These are phyloP conservation scores for Thalpophila matura DNA, from an alignment of 2,888 invertebrate species.

Conservation along the genomic window DNA sequence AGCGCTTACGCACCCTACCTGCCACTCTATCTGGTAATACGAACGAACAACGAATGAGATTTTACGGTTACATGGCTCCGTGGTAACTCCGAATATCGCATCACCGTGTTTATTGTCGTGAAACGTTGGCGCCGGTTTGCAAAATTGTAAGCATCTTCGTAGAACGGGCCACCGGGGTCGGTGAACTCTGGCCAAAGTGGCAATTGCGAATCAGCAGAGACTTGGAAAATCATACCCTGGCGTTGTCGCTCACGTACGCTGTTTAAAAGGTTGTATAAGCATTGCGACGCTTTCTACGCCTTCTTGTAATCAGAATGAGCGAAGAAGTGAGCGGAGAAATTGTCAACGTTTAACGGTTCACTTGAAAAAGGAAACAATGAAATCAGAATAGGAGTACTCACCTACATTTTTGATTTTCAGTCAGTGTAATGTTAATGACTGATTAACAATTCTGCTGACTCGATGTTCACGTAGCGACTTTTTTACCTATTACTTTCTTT, in stretches of 20 bases:
- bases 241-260: conserved; percentile 74
- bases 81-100: conserved; percentile 46
- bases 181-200: conserved; percentile 76
- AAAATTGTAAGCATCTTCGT: conserved; percentile 70
- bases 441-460: conserved; percentile 39
- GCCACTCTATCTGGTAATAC: conserved; percentile 56
- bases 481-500: conserved; percentile 27
- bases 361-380: conserved; percentile 78
- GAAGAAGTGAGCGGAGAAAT: conserved; percentile 88
- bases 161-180: conserved; percentile 76
- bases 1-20: conserved; percentile 67
- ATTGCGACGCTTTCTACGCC: conserved; percentile 84
- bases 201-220: conserved; percentile 76
- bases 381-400: conserved; percentile 65
- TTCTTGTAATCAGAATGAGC: conserved; percentile 83
- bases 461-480: neutral
- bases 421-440: conserved; percentile 22
- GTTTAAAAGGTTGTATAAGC: conserved; percentile 85
- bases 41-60: conserved; percentile 50
- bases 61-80: conserved; percentile 55
- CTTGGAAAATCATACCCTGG: conserved; percentile 74
- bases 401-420: conserved; percentile 45
- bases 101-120: conserved; percentile 58
- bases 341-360: conserved; percentile 80
- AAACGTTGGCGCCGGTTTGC: conserved; percentile 68